phyloP scores from a whole-genome alignment of 2,113 vertebrate species.

The Corythornis madagascariensis region DNA sequence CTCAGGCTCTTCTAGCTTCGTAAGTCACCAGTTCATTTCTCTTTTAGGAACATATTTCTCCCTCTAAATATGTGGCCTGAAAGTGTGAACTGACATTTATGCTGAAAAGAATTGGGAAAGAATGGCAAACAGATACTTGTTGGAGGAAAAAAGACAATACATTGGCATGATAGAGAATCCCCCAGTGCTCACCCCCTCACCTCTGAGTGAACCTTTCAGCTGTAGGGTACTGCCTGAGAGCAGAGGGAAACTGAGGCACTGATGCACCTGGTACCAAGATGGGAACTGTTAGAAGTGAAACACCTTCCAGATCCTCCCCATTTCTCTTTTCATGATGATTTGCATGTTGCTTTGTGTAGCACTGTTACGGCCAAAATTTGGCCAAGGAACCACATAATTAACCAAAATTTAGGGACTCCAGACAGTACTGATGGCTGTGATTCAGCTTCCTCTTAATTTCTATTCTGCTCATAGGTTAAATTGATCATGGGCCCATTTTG shows the following conservation, averaged over 20 bases:
- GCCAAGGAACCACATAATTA: background rate
- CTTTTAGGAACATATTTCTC: background rate
- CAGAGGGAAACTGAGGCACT: background rate
- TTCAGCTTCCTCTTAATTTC: background rate
- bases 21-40: constrained; percentile 10
- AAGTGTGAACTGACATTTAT: background rate
- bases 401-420: background rate
- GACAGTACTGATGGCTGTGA: background rate
- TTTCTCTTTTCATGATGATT: background rate
- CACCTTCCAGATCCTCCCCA: background rate
- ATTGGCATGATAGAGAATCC: background rate
- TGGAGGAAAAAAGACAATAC: background rate
- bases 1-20: background rate
- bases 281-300: background rate
- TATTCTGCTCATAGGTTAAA: background rate
- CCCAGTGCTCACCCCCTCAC: too few species aligned
- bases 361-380: background rate
- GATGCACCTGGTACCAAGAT: background rate
- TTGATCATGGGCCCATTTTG: background rate
- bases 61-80: background rate
- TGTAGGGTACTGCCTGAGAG: background rate
- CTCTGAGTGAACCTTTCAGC: background rate
- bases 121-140: background rate
- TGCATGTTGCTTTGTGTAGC: background rate
- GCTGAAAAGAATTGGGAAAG: background rate